Evolutionary conservation across 1,140 invertebrate genomes (phyloP).

Genomic region (Gryllus bimaculatus): DNA sequence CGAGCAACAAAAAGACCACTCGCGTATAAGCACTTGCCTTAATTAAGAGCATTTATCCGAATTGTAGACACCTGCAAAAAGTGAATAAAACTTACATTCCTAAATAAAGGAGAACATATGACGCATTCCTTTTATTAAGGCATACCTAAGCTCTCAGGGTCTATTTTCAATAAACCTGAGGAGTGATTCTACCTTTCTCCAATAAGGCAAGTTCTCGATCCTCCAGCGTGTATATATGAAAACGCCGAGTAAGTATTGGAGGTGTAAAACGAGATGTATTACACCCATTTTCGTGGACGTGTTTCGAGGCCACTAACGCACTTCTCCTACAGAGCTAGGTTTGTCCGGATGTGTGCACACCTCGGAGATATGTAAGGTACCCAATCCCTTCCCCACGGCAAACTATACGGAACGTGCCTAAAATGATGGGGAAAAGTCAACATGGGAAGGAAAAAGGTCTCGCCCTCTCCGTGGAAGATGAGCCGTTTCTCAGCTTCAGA

Average conservation of each 20-base stretch:
- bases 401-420: constrained; percentile 1
- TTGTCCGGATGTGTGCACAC: constrained; percentile 2
- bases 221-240: neutral
- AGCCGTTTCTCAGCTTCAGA: neutral
- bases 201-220: neutral
- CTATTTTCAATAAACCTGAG: too few species aligned
- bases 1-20: too few species aligned
- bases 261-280: neutral
- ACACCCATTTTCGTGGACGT: neutral
- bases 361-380: neutral
- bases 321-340: neutral
- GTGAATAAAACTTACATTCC: too few species aligned
- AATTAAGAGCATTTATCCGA: too few species aligned
- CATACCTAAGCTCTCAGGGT: too few species aligned
- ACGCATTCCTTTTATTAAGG: too few species aligned
- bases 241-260: neutral
- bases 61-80: too few species aligned
- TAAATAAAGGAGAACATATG: too few species aligned
- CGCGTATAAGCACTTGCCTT: too few species aligned
- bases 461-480: neutral
- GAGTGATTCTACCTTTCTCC: neutral
- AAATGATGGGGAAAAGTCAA: neutral
- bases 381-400: neutral
- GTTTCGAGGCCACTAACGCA: neutral
- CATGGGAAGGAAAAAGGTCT: neutral